Conservation (phyloP, 2,888 invertebrate genomes). For the Spisula subtruncata region DNA sequence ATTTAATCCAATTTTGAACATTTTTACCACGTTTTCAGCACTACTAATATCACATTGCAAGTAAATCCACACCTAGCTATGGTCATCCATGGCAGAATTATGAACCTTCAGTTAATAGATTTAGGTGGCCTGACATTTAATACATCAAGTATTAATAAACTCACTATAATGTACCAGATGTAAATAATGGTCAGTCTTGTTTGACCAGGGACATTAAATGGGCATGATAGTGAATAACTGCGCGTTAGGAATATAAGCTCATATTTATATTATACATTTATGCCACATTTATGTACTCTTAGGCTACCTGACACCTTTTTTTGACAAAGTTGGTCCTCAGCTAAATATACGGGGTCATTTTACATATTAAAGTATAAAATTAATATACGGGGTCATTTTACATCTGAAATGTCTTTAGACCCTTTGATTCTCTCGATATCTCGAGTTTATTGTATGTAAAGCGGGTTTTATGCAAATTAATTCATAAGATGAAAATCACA, state of each 20-base stretch:
- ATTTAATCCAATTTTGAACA: neutral
- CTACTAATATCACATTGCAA: neutral
- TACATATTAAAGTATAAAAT: conserved; percentile 16
- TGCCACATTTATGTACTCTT: neutral
- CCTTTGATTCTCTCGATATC: conserved; percentile 18
- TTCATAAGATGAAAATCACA: conserved; percentile 26
- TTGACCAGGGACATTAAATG: neutral
- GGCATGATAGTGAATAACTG: neutral
- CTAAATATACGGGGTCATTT: conserved; percentile 18
- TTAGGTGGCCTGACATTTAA: neutral
- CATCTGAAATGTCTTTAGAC: neutral
- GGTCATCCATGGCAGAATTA: neutral
- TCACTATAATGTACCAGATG: neutral
- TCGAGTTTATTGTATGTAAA: conserved; percentile 2
- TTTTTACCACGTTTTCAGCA: neutral
- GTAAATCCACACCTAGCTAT: neutral
- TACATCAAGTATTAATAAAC: neutral
- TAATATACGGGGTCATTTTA: conserved; percentile 28
- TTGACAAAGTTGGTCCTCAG: neutral
- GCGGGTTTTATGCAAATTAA: conserved; percentile 47
- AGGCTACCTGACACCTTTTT: neutral
- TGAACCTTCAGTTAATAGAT: neutral
- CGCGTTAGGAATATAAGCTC: too few relatives aligned
- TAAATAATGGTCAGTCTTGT: conserved; percentile 19
- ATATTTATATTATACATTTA: neutral